These are phyloP conservation scores for Allygus modestus DNA, from an alignment of 2,888 invertebrate genomes.

Conservation along the genomic window DNA sequence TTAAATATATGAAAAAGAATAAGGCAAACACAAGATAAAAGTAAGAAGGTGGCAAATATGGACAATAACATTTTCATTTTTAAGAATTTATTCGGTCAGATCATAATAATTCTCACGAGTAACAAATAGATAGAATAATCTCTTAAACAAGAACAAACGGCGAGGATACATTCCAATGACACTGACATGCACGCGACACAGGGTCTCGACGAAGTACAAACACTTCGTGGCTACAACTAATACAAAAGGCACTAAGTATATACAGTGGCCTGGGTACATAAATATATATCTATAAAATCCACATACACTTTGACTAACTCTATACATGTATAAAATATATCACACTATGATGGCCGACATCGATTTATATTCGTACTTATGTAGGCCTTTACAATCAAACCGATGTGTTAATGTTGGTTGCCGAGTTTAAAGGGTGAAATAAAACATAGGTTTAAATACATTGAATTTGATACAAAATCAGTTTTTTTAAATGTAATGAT, in stretches of 20 bases:
- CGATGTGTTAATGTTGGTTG: not conserved
- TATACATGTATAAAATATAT: constrained; percentile 57
- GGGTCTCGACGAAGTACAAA: not conserved
- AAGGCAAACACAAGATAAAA: no score
- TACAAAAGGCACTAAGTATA: constrained; percentile 62
- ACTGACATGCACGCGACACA: not conserved
- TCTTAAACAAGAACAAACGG: constrained; percentile 6
- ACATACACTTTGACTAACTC: constrained; percentile 18
- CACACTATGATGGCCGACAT: constrained; percentile 54
- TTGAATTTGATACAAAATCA: no score
- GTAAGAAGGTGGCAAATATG: no score
- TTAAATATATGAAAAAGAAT: no score
- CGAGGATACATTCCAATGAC: constrained; percentile 15
- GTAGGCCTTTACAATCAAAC: not conserved
- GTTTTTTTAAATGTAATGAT: no score
- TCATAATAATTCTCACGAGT: constrained; percentile 14
- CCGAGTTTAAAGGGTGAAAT: not conserved
- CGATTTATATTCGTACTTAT: not conserved
- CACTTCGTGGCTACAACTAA: constrained; percentile 36
- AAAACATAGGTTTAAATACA: not conserved
- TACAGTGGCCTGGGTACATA: constrained; percentile 60
- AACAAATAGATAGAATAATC: constrained; percentile 43
- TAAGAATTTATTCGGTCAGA: constrained; percentile 30
- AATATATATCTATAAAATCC: constrained; percentile 51
- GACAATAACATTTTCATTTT: not conserved